These are phyloP conservation scores for Ceratoteleas bidentatus DNA, from an alignment of 1,140 invertebrate species.

Conservation along the genomic window DNA sequence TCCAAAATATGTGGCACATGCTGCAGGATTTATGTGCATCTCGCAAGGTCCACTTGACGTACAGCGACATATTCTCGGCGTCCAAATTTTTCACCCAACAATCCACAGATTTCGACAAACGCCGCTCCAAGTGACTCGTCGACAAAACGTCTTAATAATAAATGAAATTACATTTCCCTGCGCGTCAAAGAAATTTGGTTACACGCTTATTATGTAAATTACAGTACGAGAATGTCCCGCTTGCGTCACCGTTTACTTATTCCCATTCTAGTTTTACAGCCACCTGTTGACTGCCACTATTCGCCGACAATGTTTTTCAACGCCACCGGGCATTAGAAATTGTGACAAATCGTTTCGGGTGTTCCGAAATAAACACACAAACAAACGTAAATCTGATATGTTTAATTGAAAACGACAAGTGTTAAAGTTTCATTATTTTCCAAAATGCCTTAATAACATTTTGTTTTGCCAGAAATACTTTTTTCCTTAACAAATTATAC, in stretches of 20 bases:
- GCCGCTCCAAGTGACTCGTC: neutral
- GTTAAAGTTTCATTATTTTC: too few relatives aligned
- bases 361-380: too few relatives aligned
- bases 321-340: too few relatives aligned
- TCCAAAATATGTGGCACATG: slow-evolving; percentile 7
- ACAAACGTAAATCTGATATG: too few relatives aligned
- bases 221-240: slow-evolving; percentile 18
- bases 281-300: slow-evolving; percentile 9
- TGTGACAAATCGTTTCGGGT: too few relatives aligned
- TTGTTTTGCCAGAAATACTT: too few relatives aligned
- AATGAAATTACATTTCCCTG: slow-evolving; percentile 6
- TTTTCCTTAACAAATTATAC: too few relatives aligned
- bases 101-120: neutral
- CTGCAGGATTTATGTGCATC: slow-evolving; percentile 9
- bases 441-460: too few relatives aligned
- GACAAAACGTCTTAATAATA: slow-evolving; percentile 11
- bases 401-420: too few relatives aligned
- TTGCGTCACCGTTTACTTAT: neutral
- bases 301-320: neutral
- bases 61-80: neutral
- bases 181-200: slow-evolving; percentile 16
- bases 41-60: slow-evolving; percentile 4
- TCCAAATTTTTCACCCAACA: neutral
- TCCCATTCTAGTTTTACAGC: slow-evolving; percentile 10
- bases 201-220: slow-evolving; percentile 32